Conservation (phyloP, 1,140 invertebrate species). For the Cyphomyrmex costatus region DNA sequence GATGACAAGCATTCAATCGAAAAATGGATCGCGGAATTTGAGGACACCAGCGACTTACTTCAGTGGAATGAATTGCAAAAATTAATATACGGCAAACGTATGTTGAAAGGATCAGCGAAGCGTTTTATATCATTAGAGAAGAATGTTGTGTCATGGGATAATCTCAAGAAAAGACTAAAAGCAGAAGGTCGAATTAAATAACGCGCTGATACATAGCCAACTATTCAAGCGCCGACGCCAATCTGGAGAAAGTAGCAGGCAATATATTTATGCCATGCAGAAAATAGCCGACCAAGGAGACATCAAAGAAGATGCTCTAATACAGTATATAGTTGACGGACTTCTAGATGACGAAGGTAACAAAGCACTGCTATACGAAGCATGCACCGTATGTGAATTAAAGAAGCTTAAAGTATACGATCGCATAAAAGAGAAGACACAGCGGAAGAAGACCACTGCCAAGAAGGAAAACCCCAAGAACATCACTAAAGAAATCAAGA, state of each 20-base stretch:
- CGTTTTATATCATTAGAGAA: conserved; percentile 33
- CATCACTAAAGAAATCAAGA: not conserved
- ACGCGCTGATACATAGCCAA: conserved; percentile 45
- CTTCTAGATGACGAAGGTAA: conserved; percentile 65
- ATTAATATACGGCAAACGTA: conserved; percentile 55
- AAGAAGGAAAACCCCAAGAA: conserved; percentile 14
- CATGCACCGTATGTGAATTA: conserved; percentile 21
- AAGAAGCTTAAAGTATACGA: conserved; percentile 58
- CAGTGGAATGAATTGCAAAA: conserved; percentile 52
- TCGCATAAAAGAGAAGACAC: conserved; percentile 17
- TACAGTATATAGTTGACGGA: conserved; percentile 77
- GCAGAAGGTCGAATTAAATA: not conserved
- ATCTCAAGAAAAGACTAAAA: not conserved
- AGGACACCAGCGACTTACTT: conserved; percentile 45
- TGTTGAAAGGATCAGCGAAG: conserved; percentile 59
- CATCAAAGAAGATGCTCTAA: conserved; percentile 69
- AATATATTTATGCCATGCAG: conserved; percentile 73
- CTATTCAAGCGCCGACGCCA: conserved; percentile 3
- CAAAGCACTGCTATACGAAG: conserved; percentile 66
- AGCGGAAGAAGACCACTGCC: not conserved
- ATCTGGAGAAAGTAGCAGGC: conserved; percentile 52
- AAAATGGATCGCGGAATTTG: conserved; percentile 53
- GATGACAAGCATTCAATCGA: conserved; percentile 40
- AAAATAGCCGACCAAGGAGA: conserved; percentile 61
- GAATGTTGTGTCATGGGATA: not conserved